A percentile compares a stretch with the other conserved stretches of the same genome.
phyloP scores from a whole-genome alignment of 2,797 vertebrate genomes.

The Pseudochirops corinnae region DNA sequence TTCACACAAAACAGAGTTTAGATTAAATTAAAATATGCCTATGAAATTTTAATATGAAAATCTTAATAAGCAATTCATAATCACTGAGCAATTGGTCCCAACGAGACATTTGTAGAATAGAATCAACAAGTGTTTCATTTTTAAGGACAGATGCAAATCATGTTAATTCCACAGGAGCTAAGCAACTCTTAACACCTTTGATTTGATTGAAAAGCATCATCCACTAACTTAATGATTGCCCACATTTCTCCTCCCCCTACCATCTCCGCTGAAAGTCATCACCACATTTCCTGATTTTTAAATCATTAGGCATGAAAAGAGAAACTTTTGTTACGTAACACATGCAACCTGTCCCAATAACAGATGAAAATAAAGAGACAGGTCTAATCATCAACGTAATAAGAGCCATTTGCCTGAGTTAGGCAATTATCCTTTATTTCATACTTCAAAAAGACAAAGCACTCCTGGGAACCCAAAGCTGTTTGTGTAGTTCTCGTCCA shows the following conservation, averaged over 20 bases:
- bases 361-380: slow-evolving; percentile 67
- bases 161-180: slow-evolving; percentile 33
- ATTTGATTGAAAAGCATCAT: slow-evolving; percentile 57
- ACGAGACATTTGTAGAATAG: not conserved
- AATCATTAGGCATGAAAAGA: slow-evolving; percentile 70
- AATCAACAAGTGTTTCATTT: not conserved
- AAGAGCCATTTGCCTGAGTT: slow-evolving; percentile 45
- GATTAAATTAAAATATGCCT: slow-evolving; percentile 13
- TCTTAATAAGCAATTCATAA: slow-evolving; percentile 24
- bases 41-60: slow-evolving; percentile 19
- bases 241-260: not conserved
- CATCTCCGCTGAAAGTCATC: slow-evolving; percentile 60
- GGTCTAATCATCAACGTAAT: slow-evolving; percentile 68
- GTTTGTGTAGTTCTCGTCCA: slow-evolving; percentile 55
- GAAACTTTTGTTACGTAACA: slow-evolving; percentile 65
- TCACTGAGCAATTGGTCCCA: not conserved
- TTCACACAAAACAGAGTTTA: slow-evolving; percentile 13
- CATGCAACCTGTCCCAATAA: slow-evolving; percentile 68
- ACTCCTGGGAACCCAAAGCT: slow-evolving; percentile 54
- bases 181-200: slow-evolving; percentile 52
- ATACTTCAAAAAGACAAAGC: slow-evolving; percentile 53
- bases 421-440: slow-evolving; percentile 65
- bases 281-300: slow-evolving; percentile 72
- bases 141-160: slow-evolving; percentile 29
- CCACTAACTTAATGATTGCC: slow-evolving; percentile 23